phyloP scores from a whole-genome alignment of 64 coral and sea anemone genomes.

The Montipora foliosa region DNA sequence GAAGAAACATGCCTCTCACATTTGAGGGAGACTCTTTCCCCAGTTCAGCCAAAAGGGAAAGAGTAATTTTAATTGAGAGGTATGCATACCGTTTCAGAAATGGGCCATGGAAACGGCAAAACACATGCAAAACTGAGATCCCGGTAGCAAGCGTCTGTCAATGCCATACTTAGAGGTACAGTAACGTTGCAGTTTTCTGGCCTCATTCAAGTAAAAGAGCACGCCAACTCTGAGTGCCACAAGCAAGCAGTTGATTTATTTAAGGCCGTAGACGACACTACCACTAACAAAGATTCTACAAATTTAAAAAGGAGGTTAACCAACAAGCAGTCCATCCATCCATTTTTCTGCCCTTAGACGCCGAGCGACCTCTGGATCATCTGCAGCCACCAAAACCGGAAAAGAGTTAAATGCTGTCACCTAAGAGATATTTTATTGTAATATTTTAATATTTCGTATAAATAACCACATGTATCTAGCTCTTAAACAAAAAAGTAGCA shows the following conservation, averaged over 20 bases:
- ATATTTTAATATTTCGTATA: too few species aligned
- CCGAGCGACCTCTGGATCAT: too few species aligned
- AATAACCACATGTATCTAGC: too few species aligned
- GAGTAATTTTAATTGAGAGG: conserved; percentile 2
- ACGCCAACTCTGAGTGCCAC: conserved; percentile 29
- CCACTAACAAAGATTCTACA: background rate
- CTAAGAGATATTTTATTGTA: background rate
- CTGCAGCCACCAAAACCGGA: background rate
- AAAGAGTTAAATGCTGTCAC: conserved; percentile 2
- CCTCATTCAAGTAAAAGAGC: conserved; percentile 35
- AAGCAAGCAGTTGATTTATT: conserved; percentile 37
- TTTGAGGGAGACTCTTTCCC: conserved; percentile 14
- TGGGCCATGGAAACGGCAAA: conserved; percentile 20
- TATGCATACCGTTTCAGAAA: conserved; percentile 20
- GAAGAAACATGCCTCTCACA: background rate
- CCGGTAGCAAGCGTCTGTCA: background rate
- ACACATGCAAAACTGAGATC: background rate
- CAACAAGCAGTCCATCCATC: too few species aligned
- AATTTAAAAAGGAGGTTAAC: too few species aligned
- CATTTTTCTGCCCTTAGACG: too few species aligned
- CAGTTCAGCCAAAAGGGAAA: conserved; percentile 32
- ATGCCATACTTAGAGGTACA: conserved; percentile 44
- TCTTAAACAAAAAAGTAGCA: too few species aligned
- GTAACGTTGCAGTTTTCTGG: conserved; percentile 33
- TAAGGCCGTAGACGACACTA: background rate